These are phyloP conservation scores for Pyxicephalus adspersus DNA, from an alignment of 2,113 vertebrate species.

Conservation along the genomic window DNA sequence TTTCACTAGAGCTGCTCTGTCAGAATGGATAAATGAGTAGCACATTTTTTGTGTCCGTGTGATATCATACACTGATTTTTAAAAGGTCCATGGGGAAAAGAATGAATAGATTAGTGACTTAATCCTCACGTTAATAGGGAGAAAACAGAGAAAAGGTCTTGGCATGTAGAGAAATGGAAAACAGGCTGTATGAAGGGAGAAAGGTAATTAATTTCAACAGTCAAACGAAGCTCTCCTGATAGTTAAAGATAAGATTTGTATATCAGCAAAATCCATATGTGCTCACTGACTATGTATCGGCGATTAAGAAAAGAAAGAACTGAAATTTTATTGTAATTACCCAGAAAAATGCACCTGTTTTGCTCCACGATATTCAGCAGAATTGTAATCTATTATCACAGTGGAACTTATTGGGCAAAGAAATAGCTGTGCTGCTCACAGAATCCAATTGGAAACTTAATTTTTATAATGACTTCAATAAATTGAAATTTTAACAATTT, in stretches of 20 bases:
- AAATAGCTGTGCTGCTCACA: too few relatives aligned
- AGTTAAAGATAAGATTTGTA: slow-evolving; percentile 17
- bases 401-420: too few relatives aligned
- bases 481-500: too few relatives aligned
- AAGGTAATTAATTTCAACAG: slow-evolving; percentile 6
- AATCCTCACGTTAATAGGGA: not conserved
- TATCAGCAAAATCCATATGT: slow-evolving; percentile 40
- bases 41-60: not conserved
- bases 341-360: not conserved
- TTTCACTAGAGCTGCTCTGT: not conserved
- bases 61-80: slow-evolving; percentile 28
- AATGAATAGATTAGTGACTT: not conserved
- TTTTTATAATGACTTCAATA: too few relatives aligned
- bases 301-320: not conserved
- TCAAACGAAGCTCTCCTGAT: slow-evolving; percentile 14
- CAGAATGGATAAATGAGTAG: not conserved
- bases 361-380: not conserved
- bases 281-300: not conserved
- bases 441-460: too few relatives aligned
- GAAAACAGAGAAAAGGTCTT: slow-evolving; percentile 1
- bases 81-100: not conserved
- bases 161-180: slow-evolving; percentile 2
- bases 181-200: not conserved
- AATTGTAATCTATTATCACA: not conserved
- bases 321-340: not conserved